Base-by-base conservation (phyloP, 2,113 vertebrate species). In the Perca schrenkii region DNA sequence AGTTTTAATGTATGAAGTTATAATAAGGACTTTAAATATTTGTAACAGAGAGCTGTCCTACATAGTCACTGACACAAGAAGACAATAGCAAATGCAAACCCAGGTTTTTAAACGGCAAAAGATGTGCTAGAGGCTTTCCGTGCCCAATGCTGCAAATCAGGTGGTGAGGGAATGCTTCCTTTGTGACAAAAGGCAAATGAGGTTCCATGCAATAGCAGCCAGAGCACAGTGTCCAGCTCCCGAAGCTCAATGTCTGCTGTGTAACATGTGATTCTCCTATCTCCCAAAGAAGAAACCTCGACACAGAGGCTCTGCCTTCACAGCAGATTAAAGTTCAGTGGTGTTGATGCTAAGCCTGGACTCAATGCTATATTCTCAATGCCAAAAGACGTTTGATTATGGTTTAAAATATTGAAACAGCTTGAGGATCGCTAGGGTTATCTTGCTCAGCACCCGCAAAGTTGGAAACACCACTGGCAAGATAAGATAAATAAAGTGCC, bases 341-440 rank as follows among this genome's bases (percentile, higher is more conserved):
- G 74, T 56, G 67, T 84, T 82, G 84, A 85, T 70, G 76, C 85
- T 64, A 75, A 86, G 80, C 88, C 76, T 74, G 47, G 69, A 80
- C 83, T 74, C 69, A 31, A 46, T 84, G 84, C 83, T 80, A 81
- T 91, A 89, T 80, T 81, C 84, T 84, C 84, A 64, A 58, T 85
- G 86, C 83, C 85, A 74, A 79, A 84, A 83, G 67, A 83, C 53
- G 52, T 88, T 88, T 85, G 88, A 90, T 91, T 93, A 77, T 22
- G 13, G 50, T 79, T 84, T 74, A 63, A 92, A 90, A 91, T 86
- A 85, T 60, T 83, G 78, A 84, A 92, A 77, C 78, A 49, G 66
- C 76, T 85, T 14, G 63, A 82, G 77, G 83, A 87, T 88, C 80
- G 76, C 82, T 84, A 25, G 70, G 77, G 82, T 90, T 89, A 83